Evolutionary conservation across 2,113 vertebrate species (phyloP), one percentile per base, ranked within the genome.

Genomic region (Myocastor coypus): DNA sequence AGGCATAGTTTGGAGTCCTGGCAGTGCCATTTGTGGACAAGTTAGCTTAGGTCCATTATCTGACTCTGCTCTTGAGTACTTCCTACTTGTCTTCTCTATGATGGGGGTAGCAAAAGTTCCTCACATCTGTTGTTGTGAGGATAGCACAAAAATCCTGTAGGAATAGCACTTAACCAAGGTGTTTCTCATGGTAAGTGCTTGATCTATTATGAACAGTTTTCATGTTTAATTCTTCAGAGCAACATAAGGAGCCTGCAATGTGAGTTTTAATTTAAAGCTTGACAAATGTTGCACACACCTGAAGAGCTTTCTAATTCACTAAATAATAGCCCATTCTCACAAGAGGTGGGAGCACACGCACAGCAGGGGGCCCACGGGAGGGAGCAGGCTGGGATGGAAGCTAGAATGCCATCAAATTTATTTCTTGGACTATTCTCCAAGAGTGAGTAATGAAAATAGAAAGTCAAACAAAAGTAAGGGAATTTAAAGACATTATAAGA

Each of bases 181-280:
- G 20, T 64, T 69, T 85, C 68, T 85, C 59, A 20, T 7, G 13
- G 64, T 64, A 77, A 80, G 30, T 30, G 24, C 24, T 89, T 24
- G 11, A 17, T 63, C 46, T 42, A 42, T 24, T 3, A 20, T 4
- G 19, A 77, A 34, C 9, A 63, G 61, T 30, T 52, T 80, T 87
- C 42, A 71, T 24, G 59, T 77, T 61, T 46, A 82, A 93, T 93
- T 77, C 40, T 73, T 85, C 66, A 50, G 87, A 87, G 78, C 5
- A 30, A 88, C 26, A 30, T 13, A 78, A 87, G 88, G 89, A 80
- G n/a, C n/a, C 91, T 63, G 81, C 78, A 85, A 55, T 28, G 9
- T 4, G 34, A 19, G 20, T 85, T 96, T 91, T 96, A 93, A 87
- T 92, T 94, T 92, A 95, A 95, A 96, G 81, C 61, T 68, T 94